These are phyloP conservation scores for Blastobasis lacticolella DNA, from an alignment of 2,888 invertebrate species.

Conservation along the genomic window DNA sequence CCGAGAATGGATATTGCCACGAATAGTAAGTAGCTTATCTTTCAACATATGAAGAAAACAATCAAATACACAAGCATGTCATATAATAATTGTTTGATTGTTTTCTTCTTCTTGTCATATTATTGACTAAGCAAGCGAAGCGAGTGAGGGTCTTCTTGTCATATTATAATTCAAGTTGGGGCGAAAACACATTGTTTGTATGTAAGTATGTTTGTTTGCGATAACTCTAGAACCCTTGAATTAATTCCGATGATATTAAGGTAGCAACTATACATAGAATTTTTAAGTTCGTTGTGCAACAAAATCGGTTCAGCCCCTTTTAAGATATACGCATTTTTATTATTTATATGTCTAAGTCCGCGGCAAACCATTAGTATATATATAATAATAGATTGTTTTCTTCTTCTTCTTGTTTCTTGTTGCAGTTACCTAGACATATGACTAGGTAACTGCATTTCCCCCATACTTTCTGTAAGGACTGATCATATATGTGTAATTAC, in stretches of 20 bases:
- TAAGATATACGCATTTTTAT: too few relatives aligned
- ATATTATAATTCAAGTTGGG: too few relatives aligned
- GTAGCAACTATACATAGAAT: too few relatives aligned
- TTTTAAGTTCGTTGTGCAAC: too few relatives aligned
- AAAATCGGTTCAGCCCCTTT: too few relatives aligned
- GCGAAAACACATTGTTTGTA: too few relatives aligned
- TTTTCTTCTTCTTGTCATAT: background rate
- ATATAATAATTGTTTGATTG: background rate
- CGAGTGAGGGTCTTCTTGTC: too few relatives aligned
- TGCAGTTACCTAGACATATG: background rate
- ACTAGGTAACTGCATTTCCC: background rate
- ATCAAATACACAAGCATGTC: background rate
- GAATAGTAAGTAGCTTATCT: background rate
- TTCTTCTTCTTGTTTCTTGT: background rate
- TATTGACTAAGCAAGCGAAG: too few relatives aligned
- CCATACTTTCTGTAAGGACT: background rate
- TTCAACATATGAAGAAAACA: background rate
- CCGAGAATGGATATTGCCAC: background rate
- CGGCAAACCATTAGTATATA: background rate
- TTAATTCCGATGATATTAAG: too few relatives aligned
- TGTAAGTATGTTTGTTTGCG: too few relatives aligned
- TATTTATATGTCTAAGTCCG: too few relatives aligned
- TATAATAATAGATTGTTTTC: background rate
- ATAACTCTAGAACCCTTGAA: too few relatives aligned
- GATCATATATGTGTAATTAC: background rate